Percentiles rank a stretch among this genome's conserved stretches.
These are phyloP conservation scores for Mormyrops boulengeri DNA, from an alignment of 2,797 vertebrate genomes.

Conservation along the genomic window DNA sequence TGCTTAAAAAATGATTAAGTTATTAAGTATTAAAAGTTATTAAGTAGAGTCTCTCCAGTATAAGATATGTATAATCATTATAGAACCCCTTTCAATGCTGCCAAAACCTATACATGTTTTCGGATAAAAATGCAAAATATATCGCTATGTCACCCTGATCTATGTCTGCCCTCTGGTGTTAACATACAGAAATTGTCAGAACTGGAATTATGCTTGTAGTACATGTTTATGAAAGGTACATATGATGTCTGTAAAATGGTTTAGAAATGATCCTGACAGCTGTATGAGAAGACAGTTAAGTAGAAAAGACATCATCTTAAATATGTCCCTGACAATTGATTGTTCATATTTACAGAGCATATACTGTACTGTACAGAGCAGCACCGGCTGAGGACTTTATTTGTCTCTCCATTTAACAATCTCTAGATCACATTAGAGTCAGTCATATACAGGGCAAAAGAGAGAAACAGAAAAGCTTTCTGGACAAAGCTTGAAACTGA, in stretches of 20 bases:
- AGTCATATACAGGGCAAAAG: not conserved
- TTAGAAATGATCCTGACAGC: not conserved
- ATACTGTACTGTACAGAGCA: no score
- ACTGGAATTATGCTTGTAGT: not conserved
- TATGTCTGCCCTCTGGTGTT: conserved; percentile 8
- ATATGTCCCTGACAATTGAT: not conserved
- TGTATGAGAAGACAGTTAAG: not conserved
- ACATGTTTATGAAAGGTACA: not conserved
- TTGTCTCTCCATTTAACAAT: not conserved
- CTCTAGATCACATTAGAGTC: not conserved
- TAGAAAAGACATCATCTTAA: not conserved
- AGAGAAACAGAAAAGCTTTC: not conserved
- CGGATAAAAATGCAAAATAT: not conserved
- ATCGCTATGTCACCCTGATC: not conserved
- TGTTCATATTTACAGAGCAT: not conserved
- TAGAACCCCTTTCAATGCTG: not conserved
- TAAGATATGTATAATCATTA: not conserved
- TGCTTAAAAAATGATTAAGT: not conserved
- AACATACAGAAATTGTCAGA: not conserved
- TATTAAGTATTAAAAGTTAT: not conserved
- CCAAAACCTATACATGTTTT: not conserved
- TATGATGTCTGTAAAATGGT: not conserved
- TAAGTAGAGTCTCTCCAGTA: not conserved
- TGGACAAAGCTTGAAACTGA: not conserved
- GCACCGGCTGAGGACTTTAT: not conserved